These are phyloP conservation scores for Rousettus leschenaultii DNA, from an alignment of 2,113 vertebrate genomes.

Conservation along the genomic window DNA sequence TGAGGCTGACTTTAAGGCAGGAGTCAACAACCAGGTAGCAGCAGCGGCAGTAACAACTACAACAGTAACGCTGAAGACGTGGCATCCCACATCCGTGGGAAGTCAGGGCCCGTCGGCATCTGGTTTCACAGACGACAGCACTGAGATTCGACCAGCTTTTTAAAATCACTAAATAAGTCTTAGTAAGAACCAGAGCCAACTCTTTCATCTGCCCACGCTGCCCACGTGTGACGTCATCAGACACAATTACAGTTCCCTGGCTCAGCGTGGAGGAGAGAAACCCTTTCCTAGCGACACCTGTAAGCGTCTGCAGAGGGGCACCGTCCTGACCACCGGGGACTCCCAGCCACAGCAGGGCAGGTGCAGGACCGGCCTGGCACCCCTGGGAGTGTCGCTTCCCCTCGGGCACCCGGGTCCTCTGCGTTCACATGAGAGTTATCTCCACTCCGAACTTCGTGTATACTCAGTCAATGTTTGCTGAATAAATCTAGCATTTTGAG, in stretches of 20 bases:
- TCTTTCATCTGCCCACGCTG: neutral
- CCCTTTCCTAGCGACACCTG: neutral
- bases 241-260: neutral
- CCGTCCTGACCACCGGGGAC: neutral
- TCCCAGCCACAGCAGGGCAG: neutral
- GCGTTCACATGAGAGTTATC: neutral
- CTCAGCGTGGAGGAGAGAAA: neutral
- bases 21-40: neutral
- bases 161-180: neutral
- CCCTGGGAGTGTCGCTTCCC: rapidly evolving
- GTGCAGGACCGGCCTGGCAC: neutral
- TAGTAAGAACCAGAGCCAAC: neutral
- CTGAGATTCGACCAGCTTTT: neutral
- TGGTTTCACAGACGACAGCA: neutral
- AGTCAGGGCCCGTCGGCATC: neutral
- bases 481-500: neutral
- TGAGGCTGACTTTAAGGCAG: neutral
- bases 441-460: neutral
- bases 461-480: neutral
- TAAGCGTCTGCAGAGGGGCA: neutral
- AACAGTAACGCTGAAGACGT: neutral
- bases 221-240: neutral
- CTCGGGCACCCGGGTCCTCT: neutral
- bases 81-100: neutral
- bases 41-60: neutral